Conservation (phyloP, 2,113 vertebrate species). For the Thryonomys swinderianus region DNA sequence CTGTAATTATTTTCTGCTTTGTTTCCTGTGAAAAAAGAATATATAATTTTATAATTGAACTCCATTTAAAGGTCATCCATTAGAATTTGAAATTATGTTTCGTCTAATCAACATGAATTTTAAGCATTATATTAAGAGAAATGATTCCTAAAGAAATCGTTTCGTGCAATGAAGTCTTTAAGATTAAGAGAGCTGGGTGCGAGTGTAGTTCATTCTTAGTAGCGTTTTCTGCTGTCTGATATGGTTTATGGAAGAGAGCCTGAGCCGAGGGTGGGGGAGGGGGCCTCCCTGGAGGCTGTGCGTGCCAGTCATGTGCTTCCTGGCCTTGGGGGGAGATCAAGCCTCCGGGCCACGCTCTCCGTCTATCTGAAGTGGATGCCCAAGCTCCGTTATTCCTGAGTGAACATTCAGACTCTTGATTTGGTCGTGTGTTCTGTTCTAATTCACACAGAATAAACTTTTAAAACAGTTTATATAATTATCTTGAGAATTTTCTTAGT, state of each 20-base stretch:
- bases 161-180: background rate
- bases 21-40: background rate
- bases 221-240: background rate
- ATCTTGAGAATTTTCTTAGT: conserved; percentile 37
- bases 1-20: background rate
- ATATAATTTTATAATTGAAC: background rate
- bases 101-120: background rate
- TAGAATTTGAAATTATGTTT: background rate
- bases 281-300: background rate
- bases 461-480: conserved; percentile 53
- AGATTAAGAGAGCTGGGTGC: background rate
- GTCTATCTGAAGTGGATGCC: background rate
- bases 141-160: background rate
- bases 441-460: conserved; percentile 44
- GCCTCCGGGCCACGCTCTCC: background rate
- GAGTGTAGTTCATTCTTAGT: background rate
- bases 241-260: background rate
- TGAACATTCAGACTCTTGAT: conserved; percentile 19
- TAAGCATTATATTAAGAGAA: background rate
- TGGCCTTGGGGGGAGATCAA: background rate
- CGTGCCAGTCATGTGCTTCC: background rate
- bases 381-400: conserved; percentile 2
- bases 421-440: conserved; percentile 33
- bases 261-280: background rate
- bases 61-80: background rate